Percentiles rank a stretch among this genome's conserved stretches.
Evolutionary conservation across 2,113 vertebrate species (phyloP).

Genomic region (Channa maculata): DNA sequence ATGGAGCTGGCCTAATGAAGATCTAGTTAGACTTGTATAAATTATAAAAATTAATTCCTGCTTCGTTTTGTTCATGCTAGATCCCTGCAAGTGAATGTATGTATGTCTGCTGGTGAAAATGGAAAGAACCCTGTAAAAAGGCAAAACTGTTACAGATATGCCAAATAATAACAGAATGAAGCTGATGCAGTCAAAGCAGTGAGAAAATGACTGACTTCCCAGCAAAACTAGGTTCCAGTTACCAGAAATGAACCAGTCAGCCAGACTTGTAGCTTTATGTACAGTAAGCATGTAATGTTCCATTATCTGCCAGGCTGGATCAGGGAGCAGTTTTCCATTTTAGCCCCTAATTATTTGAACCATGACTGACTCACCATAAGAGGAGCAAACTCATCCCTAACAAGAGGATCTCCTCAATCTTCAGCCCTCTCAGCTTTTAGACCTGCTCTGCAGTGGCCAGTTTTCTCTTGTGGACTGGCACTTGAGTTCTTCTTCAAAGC

Average conservation of each 20-base stretch:
- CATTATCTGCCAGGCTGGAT: background rate
- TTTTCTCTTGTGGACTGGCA: no score
- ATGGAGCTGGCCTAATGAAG: no score
- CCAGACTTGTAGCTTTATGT: background rate
- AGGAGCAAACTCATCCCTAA: background rate
- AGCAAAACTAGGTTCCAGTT: background rate
- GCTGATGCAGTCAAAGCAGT: background rate
- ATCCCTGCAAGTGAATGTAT: no score
- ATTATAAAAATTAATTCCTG: no score
- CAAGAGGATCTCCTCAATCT: no score
- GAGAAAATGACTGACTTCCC: background rate
- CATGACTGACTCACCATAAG: conserved; percentile 10
- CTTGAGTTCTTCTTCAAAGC: no score
- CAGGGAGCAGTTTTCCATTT: background rate
- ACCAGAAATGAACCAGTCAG: background rate
- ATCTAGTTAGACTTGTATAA: no score
- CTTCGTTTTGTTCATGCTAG: no score
- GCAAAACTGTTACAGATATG: background rate
- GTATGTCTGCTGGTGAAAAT: no score
- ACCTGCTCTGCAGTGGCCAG: no score
- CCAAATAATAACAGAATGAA: background rate
- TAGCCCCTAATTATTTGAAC: background rate
- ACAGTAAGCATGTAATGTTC: background rate
- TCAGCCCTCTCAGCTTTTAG: no score
- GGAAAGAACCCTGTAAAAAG: background rate